phyloP scores from a whole-genome alignment of 2,797 vertebrate genomes.

The Nyctalus aviator region DNA sequence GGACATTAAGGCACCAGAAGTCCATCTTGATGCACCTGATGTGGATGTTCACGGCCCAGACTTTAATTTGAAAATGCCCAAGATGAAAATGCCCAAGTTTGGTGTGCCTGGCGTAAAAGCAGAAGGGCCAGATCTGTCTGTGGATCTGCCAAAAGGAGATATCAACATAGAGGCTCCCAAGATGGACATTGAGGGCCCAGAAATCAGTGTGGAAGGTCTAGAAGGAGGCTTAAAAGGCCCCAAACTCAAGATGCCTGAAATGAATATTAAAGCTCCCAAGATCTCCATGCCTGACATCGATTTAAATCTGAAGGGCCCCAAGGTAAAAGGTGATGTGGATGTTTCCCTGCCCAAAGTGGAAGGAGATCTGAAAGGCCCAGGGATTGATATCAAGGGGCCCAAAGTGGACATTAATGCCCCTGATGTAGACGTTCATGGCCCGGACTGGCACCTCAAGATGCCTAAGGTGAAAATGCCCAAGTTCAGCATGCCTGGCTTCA shows the following conservation, averaged over 20 bases:
- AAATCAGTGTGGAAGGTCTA: slow-evolving; percentile 66
- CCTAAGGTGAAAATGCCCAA: slow-evolving; percentile 85
- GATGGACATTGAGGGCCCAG: slow-evolving; percentile 71
- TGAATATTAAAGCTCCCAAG: slow-evolving; percentile 79
- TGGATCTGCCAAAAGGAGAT: slow-evolving; percentile 71
- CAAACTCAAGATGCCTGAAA: slow-evolving; percentile 77
- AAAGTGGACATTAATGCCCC: slow-evolving; percentile 44
- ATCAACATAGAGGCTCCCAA: slow-evolving; percentile 65
- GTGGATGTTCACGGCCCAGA: slow-evolving; percentile 79
- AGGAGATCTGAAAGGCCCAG: slow-evolving; percentile 65
- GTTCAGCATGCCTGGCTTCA: slow-evolving; percentile 75
- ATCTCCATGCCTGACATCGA: slow-evolving; percentile 70
- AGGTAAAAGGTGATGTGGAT: slow-evolving; percentile 73
- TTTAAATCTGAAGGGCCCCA: slow-evolving; percentile 61
- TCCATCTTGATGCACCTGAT: slow-evolving; percentile 74
- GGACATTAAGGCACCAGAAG: slow-evolving; percentile 75
- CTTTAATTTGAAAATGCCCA: slow-evolving; percentile 86
- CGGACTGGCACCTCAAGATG: slow-evolving; percentile 77
- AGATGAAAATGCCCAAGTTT: slow-evolving; percentile 87
- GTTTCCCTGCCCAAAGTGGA: slow-evolving; percentile 60
- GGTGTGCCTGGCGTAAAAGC: slow-evolving; percentile 84
- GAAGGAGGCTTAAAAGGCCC: slow-evolving; percentile 79
- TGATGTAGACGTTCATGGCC: not conserved
- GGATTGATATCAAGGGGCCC: slow-evolving; percentile 46
- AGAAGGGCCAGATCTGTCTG: slow-evolving; percentile 80